Conservation (phyloP, 2,888 invertebrate genomes). For the Hirtodrosophila histrioides region DNA sequence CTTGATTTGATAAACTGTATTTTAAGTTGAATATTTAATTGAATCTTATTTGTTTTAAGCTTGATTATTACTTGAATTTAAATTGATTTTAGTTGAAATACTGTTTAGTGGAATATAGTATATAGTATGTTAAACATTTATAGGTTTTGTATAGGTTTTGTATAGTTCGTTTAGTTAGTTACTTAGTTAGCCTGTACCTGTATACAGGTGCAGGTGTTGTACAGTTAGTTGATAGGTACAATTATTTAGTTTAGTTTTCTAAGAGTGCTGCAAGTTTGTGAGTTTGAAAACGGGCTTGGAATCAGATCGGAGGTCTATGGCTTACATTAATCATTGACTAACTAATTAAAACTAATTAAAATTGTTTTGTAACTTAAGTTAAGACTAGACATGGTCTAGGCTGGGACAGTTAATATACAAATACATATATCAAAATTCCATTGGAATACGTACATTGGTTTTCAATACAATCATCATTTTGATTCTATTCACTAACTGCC, state of each 20-base stretch:
- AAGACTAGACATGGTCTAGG: conserved; percentile 6
- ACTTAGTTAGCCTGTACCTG: too few relatives aligned
- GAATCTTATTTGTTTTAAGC: too few relatives aligned
- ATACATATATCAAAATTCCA: background rate
- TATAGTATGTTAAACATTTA: too few relatives aligned
- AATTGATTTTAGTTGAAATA: conserved; percentile 3
- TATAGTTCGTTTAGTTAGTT: conserved; percentile 18
- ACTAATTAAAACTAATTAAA: conserved; percentile 47
- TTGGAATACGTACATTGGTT: too few relatives aligned
- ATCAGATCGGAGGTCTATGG: background rate
- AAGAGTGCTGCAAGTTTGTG: conserved; percentile 55
- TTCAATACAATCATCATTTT: too few relatives aligned
- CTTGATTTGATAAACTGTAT: background rate
- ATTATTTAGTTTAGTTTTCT: conserved; percentile 41
- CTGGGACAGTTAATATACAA: conserved; percentile 2
- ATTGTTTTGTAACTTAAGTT: conserved; percentile 32
- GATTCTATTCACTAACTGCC: too few relatives aligned
- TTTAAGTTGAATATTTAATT: too few relatives aligned
- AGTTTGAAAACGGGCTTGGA: background rate
- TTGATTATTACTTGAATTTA: too few relatives aligned
- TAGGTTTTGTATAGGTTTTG: background rate
- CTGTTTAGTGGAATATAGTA: background rate
- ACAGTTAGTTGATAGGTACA: conserved; percentile 49
- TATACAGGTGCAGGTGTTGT: background rate
- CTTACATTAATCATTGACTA: conserved; percentile 14